Conservation (phyloP, 2,113 vertebrate species). For the Dendrocopos noguchii region DNA sequence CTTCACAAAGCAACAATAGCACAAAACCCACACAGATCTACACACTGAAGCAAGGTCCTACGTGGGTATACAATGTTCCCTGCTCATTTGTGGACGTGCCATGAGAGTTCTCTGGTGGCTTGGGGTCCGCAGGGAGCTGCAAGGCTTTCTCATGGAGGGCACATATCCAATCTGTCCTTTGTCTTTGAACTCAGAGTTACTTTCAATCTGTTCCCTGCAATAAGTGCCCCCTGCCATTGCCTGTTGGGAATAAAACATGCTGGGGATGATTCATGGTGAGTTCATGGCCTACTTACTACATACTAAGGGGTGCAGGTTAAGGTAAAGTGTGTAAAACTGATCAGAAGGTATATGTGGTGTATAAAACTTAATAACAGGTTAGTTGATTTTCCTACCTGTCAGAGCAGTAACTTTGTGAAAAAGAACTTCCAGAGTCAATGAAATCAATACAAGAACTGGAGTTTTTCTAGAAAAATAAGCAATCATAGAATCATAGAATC, state of each 20-base stretch:
- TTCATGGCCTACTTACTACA: not conserved
- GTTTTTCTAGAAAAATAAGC: not conserved
- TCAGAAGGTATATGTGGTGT: not conserved
- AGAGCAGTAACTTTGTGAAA: not conserved
- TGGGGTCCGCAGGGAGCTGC: not conserved
- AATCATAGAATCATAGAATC: not conserved
- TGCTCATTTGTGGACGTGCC: not conserved
- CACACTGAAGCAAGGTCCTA: rapidly evolving
- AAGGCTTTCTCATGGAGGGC: not conserved
- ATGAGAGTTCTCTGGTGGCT: rapidly evolving
- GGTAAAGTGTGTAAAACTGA: not conserved
- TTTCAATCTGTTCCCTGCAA: not conserved
- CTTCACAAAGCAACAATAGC: not conserved
- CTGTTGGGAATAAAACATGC: not conserved
- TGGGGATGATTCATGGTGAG: not conserved
- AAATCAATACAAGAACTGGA: not conserved
- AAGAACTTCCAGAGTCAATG: not conserved
- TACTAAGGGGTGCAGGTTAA: not conserved
- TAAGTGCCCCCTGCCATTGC: not conserved
- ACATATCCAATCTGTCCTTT: not conserved
- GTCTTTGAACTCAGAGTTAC: not conserved
- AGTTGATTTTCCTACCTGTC: not conserved
- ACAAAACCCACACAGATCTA: not conserved
- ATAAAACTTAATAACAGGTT: not conserved
- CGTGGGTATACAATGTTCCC: not conserved